phyloP scores from a whole-genome alignment of 2,888 invertebrate genomes.

The Volucella inflata region DNA sequence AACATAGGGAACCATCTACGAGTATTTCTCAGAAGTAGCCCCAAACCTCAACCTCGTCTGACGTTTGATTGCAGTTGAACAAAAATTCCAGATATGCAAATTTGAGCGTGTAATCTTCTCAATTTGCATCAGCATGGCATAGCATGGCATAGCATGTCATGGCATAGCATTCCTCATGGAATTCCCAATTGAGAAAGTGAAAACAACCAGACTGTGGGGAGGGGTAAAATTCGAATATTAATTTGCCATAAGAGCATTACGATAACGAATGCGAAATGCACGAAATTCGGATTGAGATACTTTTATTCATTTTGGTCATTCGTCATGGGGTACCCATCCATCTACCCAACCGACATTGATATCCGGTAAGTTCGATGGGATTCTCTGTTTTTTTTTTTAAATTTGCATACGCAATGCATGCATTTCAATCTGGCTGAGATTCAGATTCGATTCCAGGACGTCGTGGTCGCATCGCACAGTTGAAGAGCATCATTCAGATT shows the following conservation, averaged over 20 bases:
- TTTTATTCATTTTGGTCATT: constrained; percentile 4
- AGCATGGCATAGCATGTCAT: neutral
- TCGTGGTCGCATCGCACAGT: too few species aligned
- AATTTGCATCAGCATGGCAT: constrained; percentile 28
- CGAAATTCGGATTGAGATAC: constrained; percentile 4
- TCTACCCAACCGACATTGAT: neutral
- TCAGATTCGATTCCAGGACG: neutral
- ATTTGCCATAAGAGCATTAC: constrained; percentile 27
- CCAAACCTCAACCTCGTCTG: neutral
- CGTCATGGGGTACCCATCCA: neutral
- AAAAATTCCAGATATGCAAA: constrained; percentile 62
- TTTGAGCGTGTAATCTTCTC: constrained; percentile 47
- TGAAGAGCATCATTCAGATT: neutral
- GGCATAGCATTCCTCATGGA: constrained; percentile 2
- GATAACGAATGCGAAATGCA: constrained; percentile 5
- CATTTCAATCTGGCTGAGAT: constrained; percentile 11
- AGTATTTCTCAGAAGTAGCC: constrained; percentile 12
- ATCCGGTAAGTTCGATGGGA: neutral
- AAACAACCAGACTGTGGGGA: too few species aligned
- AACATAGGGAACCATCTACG: constrained; percentile 2
- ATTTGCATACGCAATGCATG: constrained; percentile 38
- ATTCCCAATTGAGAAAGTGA: constrained; percentile 21
- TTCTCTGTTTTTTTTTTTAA: neutral
- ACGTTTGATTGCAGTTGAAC: constrained; percentile 43
- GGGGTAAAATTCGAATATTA: constrained; percentile 28